Evolutionary conservation across 30 jellyfish, hydroid and myxozoan genomes (phyloP), one percentile per base, ranked within the genome.

Genomic region (Calvadosia cruxmelitensis): DNA sequence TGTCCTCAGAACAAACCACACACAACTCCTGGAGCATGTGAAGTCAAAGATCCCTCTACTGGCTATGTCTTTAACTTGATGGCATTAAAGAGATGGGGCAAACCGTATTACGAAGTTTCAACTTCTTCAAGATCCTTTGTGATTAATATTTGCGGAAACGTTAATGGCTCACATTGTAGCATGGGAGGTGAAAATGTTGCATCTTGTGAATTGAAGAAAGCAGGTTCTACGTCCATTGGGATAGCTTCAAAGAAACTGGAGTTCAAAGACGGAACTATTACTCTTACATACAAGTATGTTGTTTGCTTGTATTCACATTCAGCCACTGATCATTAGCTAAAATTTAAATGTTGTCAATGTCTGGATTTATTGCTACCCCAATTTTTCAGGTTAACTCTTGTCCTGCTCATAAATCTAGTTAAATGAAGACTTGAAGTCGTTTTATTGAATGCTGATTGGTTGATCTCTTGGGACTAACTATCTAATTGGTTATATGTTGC

Each of bases 101-200:
- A n/a, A 20, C 75, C 74, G 26, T 81, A 27, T 53, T 81, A 81
- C 70, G 70, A 64, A 1, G 86, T 81, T 1, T 52, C n/a, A 20
- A 29, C 50, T 32, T 57, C 70, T 15, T 68, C 61, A 15, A 70
- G 67, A 20, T 42, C 78, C 5, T 72, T 50, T 35, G 61, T 81
- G 13, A 36, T 81, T n/a, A 81, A 81, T 42, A 73, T 81, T 10
- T 81, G 94, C 68, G 94, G 94, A 26, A 81, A 68, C 48, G 86
- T 81, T 16, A 24, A 76, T 51, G 86, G 94, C 3, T 65, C 94
- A 16, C 73, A 49, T 2, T 81, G 94, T 66, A 73, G 68, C 29
- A 62, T 5, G 7, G 81, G 64, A 29, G 78, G 69, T 12, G 64
- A 70, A 72, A 71, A 65, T 29, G 78, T 79, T 3, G 86, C 80